Percentiles rank a stretch among this genome's conserved stretches.
These are phyloP conservation scores for Tiphia femorata DNA, from an alignment of 2,888 invertebrate species.

Conservation along the genomic window DNA sequence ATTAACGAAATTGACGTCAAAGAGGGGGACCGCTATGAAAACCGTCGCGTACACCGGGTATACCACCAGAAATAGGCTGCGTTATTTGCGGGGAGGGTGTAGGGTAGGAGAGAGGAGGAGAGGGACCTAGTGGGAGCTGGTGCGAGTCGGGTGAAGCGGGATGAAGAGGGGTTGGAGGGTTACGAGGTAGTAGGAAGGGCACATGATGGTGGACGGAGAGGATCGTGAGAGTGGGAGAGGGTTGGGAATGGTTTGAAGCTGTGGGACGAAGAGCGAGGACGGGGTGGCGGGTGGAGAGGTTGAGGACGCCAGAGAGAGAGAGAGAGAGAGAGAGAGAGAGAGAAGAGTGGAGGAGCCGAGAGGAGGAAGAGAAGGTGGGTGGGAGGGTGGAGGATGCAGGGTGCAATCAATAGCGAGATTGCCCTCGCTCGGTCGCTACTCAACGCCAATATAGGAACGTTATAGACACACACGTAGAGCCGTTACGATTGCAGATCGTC, in stretches of 20 bases:
- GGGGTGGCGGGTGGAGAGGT: conserved; percentile 11
- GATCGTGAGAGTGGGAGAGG: conserved; percentile 20
- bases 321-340: conserved; percentile 18
- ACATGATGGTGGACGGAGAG: conserved; percentile 23
- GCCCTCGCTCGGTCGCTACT: conserved; percentile 49
- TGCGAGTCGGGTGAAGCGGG: conserved; percentile 18
- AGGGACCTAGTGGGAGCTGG: conserved; percentile 17
- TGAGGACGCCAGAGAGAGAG: conserved; percentile 15
- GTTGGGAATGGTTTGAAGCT: conserved; percentile 6
- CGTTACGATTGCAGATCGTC: conserved; percentile 41
- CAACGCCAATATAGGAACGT: conserved; percentile 44
- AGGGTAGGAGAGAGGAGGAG: conserved; percentile 6
- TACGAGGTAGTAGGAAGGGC: conserved; percentile 29
- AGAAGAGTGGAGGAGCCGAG: conserved; percentile 1
- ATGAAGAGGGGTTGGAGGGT: conserved; percentile 17
- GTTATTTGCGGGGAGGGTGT: conserved; percentile 35
- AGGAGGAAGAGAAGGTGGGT: conserved; percentile 14
- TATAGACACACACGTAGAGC: conserved; percentile 30
- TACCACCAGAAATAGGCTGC: conserved; percentile 40
- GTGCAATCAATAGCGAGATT: conserved; percentile 55
- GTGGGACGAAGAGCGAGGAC: neutral
- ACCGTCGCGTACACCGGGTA: conserved; percentile 20
- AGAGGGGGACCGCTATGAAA: conserved; percentile 11
- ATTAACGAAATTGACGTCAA: conserved; percentile 45
- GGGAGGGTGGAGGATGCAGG: conserved; percentile 39